Evolutionary conservation across 2,113 vertebrate species (phyloP).

Genomic region (Rynchops niger): DNA sequence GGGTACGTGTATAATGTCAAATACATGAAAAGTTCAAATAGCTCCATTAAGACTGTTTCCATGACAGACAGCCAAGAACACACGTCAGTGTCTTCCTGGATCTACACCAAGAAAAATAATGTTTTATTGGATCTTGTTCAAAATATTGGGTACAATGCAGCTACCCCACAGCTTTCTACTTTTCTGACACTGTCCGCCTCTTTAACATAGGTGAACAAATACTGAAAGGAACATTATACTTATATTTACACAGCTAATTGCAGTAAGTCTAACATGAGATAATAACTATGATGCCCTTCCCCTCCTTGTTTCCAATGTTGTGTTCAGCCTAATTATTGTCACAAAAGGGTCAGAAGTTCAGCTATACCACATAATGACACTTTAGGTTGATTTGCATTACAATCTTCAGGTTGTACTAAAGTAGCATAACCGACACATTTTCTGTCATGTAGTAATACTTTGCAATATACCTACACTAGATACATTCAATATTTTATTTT

Average conservation of each 20-base stretch:
- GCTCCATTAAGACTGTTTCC: background rate
- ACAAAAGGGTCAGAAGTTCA: background rate
- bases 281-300: background rate
- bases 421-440: background rate
- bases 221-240: background rate
- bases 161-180: background rate
- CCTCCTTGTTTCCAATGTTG: background rate
- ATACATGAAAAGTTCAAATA: background rate
- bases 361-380: background rate
- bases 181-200: background rate
- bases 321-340: background rate
- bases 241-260: background rate
- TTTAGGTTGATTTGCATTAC: background rate
- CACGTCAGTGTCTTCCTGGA: background rate
- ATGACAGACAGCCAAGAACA: background rate
- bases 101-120: background rate
- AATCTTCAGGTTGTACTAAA: background rate
- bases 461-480: no score
- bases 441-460: background rate
- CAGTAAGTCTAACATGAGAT: background rate
- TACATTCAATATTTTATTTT: background rate
- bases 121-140: background rate
- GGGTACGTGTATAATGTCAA: fast-evolving
- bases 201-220: background rate
- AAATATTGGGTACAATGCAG: background rate